Evolutionary conservation across 2,888 invertebrate species (phyloP).

Genomic region (Lomographa bimaculata): DNA sequence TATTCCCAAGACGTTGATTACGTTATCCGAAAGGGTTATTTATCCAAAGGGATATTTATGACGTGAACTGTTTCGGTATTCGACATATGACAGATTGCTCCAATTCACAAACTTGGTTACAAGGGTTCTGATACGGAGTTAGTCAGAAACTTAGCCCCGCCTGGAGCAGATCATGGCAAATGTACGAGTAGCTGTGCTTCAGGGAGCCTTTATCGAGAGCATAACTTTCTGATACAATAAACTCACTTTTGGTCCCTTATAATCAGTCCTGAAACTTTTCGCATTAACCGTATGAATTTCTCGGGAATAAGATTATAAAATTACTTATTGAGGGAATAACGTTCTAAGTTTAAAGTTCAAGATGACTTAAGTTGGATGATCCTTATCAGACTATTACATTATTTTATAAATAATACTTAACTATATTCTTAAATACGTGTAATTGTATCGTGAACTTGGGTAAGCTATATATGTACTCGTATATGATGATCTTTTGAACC

Average conservation of each 20-base stretch:
- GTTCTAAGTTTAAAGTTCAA: constrained; percentile 7
- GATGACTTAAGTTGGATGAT: constrained; percentile 6
- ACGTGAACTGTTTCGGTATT: constrained; percentile 36
- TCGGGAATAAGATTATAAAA: constrained; percentile 21
- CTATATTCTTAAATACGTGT: too few species aligned
- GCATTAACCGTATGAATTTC: constrained; percentile 28
- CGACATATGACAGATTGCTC: constrained; percentile 58
- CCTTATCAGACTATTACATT: constrained; percentile 12
- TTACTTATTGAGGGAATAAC: constrained; percentile 12
- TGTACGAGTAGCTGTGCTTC: constrained; percentile 27
- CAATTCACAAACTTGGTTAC: constrained; percentile 62
- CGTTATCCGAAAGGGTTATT: constrained; percentile 25
- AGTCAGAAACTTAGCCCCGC: constrained; percentile 48
- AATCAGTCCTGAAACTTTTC: constrained; percentile 45
- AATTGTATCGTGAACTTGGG: too few species aligned
- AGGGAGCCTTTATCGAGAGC: constrained; percentile 41
- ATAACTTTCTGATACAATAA: constrained; percentile 52
- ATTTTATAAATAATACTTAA: too few species aligned
- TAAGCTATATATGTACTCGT: too few species aligned
- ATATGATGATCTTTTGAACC: too few species aligned
- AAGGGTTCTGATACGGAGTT: constrained; percentile 62
- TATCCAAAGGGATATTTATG: constrained; percentile 39
- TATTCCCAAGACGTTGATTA: constrained; percentile 25
- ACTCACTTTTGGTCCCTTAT: constrained; percentile 42
- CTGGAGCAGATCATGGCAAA: constrained; percentile 30